Evolutionary conservation across 2,797 vertebrate species (phyloP).

Genomic region (Danio albolineatus): DNA sequence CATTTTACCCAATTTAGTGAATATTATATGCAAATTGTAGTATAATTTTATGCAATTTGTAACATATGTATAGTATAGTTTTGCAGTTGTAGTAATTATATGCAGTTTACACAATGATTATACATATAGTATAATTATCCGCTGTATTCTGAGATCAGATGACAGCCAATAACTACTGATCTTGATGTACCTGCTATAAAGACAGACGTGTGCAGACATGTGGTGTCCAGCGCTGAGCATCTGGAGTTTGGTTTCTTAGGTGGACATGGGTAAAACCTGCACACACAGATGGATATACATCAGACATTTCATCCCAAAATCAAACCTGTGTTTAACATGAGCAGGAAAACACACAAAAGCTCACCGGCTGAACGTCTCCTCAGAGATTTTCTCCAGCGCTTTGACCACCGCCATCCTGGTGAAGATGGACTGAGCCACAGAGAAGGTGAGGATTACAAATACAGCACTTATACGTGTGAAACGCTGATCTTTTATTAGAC

Average conservation of each 20-base stretch:
- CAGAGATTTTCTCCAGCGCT: slow-evolving; percentile 92
- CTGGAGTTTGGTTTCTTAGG: slow-evolving; percentile 75
- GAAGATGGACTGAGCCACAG: slow-evolving; percentile 87
- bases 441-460: slow-evolving; percentile 47
- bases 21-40: no score
- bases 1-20: no score
- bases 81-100: no score
- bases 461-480: background rate
- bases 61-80: no score
- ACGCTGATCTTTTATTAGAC: background rate
- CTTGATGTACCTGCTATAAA: slow-evolving; percentile 88
- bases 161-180: no score
- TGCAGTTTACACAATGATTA: no score
- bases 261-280: slow-evolving; percentile 86
- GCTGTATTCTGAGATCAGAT: no score
- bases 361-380: slow-evolving; percentile 88
- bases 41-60: no score
- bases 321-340: background rate
- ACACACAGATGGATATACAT: background rate
- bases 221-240: slow-evolving; percentile 83
- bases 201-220: slow-evolving; percentile 88
- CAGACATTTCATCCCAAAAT: no score
- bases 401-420: slow-evolving; percentile 98
- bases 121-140: no score
- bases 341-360: background rate